These are phyloP conservation scores for Syngnathus rostellatus DNA, from an alignment of 2,797 vertebrate genomes.

Conservation along the genomic window DNA sequence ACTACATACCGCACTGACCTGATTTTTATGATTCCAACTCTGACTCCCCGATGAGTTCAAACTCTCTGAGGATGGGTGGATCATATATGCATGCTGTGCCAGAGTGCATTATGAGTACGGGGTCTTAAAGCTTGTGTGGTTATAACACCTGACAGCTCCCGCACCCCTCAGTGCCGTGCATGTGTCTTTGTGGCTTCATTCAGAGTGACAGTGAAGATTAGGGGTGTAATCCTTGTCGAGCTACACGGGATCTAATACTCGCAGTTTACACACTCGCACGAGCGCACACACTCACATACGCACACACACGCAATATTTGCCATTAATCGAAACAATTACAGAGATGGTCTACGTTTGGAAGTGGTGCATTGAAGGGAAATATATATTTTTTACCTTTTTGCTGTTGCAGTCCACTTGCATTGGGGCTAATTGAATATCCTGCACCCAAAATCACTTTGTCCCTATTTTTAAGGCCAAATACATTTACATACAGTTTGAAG, in stretches of 20 bases:
- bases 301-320: constrained; percentile 22
- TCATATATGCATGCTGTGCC: constrained; percentile 34
- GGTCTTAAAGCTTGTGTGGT: constrained; percentile 36
- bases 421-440: neutral
- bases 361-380: neutral
- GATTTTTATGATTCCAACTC: neutral
- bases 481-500: neutral
- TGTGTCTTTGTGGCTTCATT: constrained; percentile 70
- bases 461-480: neutral
- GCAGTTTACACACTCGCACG: constrained; percentile 36
- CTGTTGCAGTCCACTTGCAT: neutral
- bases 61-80: constrained; percentile 28
- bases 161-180: constrained; percentile 68
- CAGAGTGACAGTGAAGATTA: constrained; percentile 82
- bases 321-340: constrained; percentile 73
- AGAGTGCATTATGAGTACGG: constrained; percentile 22
- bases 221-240: constrained; percentile 75
- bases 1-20: neutral
- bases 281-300: constrained; percentile 26
- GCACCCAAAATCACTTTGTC: neutral
- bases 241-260: constrained; percentile 69
- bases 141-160: constrained; percentile 75
- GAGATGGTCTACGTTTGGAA: constrained; percentile 55
- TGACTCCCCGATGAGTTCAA: constrained; percentile 9
- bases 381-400: neutral